Evolutionary conservation across 2,113 vertebrate genomes (phyloP), one percentile per base, ranked within the genome.

Genomic region (Catharus minimus): DNA sequence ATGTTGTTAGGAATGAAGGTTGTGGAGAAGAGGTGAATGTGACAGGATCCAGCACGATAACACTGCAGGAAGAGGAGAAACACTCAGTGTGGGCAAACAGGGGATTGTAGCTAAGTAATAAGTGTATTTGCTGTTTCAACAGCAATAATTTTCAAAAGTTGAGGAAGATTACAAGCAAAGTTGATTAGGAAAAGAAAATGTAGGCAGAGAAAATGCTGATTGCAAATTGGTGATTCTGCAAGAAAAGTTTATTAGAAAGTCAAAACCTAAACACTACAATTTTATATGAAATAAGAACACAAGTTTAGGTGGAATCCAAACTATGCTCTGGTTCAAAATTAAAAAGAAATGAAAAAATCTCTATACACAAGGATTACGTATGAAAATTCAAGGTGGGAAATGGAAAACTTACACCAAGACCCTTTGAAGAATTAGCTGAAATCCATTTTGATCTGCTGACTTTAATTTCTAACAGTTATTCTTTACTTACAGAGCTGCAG

Each of bases 91-190:
- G 74, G 69, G 81, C 89, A 93, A 90, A 78, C 49, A 87, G 79
- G 76, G 84, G n/a, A 72, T 36, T 2, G 4, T 62, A 82, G 87
- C 69, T 46, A 53, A 50, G 46, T 49, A 91, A 61, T 77, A 89
- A 89, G 67, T 68, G 46, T 9, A 55, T 76, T 87, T 87, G 36
- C 67, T 80, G 28, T 43, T 71, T 84, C 78, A 55, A 82, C 86
- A 85, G n/a, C 62, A 66, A 50, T 85, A 44, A 91, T 95, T 93
- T 92, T 64, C 58, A 43, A 3, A 92, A 89, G 58, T 26, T 73
- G 67, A 58, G 43, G 50, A 80, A 88, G 81, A 89, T 74, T 79
- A 62, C 81, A 90, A 79, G 74, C 57, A 86, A 75, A 93, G 77
- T 49, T 95, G 74, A 93, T 96, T 90, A 82, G 61, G 11, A 38